Percentiles rank a stretch among this genome's conserved stretches.
Conservation (phyloP, 2,888 invertebrate species). For the Axea sp. region DNA sequence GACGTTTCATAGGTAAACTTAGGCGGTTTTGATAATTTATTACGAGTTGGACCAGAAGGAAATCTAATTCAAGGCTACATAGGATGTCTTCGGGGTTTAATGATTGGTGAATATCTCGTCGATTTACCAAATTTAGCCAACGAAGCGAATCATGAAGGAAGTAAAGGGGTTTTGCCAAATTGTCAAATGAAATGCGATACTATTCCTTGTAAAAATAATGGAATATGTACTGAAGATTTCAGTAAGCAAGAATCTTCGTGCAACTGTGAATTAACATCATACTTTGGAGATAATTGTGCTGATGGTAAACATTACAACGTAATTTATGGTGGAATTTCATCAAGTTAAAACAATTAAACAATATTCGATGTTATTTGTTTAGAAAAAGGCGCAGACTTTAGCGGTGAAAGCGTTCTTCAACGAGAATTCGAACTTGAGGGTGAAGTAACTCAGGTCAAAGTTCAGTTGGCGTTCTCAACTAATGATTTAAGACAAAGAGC, state of each 20-base stretch:
- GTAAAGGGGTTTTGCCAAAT: conserved; percentile 86
- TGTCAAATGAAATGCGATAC: conserved; percentile 95
- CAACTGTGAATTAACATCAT: conserved; percentile 93
- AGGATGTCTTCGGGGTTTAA: conserved; percentile 92
- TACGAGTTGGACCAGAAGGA: conserved; percentile 81
- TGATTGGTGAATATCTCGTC: conserved; percentile 90
- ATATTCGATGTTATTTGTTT: not conserved
- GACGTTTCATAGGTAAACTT: conserved; percentile 93
- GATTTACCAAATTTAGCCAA: conserved; percentile 87
- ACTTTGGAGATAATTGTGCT: conserved; percentile 92
- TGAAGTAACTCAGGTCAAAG: conserved; percentile 87
- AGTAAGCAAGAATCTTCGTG: conserved; percentile 91
- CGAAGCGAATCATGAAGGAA: conserved; percentile 86
- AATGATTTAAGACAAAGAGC: conserved; percentile 88
- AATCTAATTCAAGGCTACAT: conserved; percentile 86
- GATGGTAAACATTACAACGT: conserved; percentile 80
- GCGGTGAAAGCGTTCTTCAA: conserved; percentile 90
- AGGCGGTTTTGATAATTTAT: conserved; percentile 90
- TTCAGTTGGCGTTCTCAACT: conserved; percentile 93
- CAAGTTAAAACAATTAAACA: too few relatives aligned
- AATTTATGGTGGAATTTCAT: too few relatives aligned
- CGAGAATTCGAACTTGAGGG: conserved; percentile 87
- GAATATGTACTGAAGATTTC: conserved; percentile 93
- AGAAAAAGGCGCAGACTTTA: conserved; percentile 94
- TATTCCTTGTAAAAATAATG: conserved; percentile 92